Evolutionary conservation across 2,888 invertebrate species (phyloP), one percentile per base, ranked within the genome.

Genomic region (Cosmia trapezina): DNA sequence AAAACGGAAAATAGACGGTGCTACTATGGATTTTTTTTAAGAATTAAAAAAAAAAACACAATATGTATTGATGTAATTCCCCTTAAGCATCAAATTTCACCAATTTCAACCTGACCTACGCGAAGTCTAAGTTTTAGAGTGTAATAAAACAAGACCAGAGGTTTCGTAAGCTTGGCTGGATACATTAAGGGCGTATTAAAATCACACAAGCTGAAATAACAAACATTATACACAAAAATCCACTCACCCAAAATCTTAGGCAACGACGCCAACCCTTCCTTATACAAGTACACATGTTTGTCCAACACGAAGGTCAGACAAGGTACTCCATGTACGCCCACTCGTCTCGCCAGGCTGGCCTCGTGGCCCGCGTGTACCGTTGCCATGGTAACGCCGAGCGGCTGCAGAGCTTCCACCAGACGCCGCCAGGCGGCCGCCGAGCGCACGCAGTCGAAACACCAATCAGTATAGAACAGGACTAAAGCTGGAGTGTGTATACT

Each of bases 401-500:
- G 98, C 90, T 98, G 98, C 70, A 99, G 94, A 60, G 99, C 98
- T 87, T 98, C 98, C 57, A 98, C 97, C 67, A 99, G 96, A 80
- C 98, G 97, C 65, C 98, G 97, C 97, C 99, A 98, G 14, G 98
- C 97, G 0, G 98, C 98, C 62, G 99, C 98, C n/a, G 98, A 97
- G 88, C 97, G 98, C 80, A 98, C 97, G 92, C 99, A 99, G 64
- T 98, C 97, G 92, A 99, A 98, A 91, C 99, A 99, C 98, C 98
- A 99, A 93, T 99, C 99, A 11, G 98, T 98, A 94, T 99, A 99
- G 92, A 99, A 98, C 85, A 99, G 97, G 64, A 99, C 97, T 73
- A 99, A 95, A 75, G 98, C 98, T 14, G 99, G 99, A 51, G 98
- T 98, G 80, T 97, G 97, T 74, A 97, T 96, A 90, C 98, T 99